Percentiles rank a stretch among this genome's conserved stretches.
Evolutionary conservation across 2,797 vertebrate genomes (phyloP).

Genomic region (Oreortyx pictus): DNA sequence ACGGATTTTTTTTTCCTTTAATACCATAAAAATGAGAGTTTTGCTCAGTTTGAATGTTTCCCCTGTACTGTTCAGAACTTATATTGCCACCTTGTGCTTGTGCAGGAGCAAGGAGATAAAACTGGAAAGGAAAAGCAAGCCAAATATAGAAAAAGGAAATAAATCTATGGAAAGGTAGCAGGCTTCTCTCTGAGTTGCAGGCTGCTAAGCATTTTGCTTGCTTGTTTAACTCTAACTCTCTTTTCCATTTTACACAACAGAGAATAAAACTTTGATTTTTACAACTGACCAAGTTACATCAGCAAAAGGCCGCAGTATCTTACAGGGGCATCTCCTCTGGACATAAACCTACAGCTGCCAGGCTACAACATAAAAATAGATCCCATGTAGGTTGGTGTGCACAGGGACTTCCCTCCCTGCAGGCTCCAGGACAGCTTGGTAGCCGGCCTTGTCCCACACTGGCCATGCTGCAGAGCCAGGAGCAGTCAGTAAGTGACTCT

Average conservation of each 20-base stretch:
- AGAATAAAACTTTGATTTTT: background rate
- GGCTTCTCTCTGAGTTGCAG: background rate
- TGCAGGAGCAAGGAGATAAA: background rate
- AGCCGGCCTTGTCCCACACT: background rate
- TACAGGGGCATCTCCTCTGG: background rate
- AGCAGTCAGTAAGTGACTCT: background rate
- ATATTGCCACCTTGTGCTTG: background rate
- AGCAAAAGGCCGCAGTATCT: background rate
- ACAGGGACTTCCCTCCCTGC: background rate
- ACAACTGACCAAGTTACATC: background rate
- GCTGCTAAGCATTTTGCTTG: background rate
- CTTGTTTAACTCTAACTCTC: background rate
- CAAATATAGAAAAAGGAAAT: background rate
- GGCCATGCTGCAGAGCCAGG: background rate
- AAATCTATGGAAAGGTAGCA: background rate
- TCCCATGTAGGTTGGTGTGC: background rate
- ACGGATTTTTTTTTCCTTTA: background rate
- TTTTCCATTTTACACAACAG: background rate
- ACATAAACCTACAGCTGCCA: background rate
- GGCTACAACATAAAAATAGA: background rate
- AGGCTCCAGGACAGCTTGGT: background rate
- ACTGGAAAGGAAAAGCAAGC: background rate
- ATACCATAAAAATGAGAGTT: background rate
- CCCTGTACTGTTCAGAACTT: background rate
- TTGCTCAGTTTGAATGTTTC: background rate